A percentile compares a stretch with the other conserved stretches of the same genome.
Conservation (phyloP, 2,797 vertebrate genomes). For the Malurus splendens region DNA sequence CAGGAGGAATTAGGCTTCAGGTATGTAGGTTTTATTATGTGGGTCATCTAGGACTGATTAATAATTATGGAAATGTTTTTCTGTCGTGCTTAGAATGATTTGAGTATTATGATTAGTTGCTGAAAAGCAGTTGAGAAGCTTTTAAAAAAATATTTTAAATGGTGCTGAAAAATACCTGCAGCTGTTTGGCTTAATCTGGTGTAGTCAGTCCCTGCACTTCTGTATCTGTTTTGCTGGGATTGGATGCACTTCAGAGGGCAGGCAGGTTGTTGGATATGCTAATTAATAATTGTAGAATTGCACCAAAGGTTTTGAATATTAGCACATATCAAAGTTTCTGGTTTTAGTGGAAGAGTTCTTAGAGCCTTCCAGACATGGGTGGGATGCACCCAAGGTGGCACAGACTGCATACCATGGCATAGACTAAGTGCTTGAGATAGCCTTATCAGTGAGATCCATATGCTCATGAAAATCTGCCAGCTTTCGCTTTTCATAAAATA, state of each 20-base stretch:
- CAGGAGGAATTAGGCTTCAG: not conserved
- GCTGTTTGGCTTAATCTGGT: not conserved
- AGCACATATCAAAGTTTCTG: not conserved
- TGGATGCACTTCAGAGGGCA: not conserved
- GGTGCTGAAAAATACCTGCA: not conserved
- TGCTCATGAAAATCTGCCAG: not conserved
- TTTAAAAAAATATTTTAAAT: not conserved
- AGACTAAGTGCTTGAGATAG: not conserved
- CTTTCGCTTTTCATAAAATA: not conserved
- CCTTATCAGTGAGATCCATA: not conserved
- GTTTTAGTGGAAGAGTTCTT: not conserved
- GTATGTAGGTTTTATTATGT: not conserved
- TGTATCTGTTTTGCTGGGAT: not conserved
- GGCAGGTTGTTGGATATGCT: not conserved
- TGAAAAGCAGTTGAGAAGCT: not conserved
- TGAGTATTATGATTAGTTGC: not conserved
- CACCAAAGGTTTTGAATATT: not conserved
- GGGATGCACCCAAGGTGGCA: not conserved
- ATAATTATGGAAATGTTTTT: not conserved
- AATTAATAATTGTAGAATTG: not conserved
- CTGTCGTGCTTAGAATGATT: not conserved
- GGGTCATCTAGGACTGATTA: not conserved
- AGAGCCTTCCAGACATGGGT: not conserved
- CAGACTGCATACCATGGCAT: not conserved
- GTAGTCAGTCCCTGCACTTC: not conserved